Conservation (phyloP, 2,113 vertebrate species). For the Vicugna pacos region DNA sequence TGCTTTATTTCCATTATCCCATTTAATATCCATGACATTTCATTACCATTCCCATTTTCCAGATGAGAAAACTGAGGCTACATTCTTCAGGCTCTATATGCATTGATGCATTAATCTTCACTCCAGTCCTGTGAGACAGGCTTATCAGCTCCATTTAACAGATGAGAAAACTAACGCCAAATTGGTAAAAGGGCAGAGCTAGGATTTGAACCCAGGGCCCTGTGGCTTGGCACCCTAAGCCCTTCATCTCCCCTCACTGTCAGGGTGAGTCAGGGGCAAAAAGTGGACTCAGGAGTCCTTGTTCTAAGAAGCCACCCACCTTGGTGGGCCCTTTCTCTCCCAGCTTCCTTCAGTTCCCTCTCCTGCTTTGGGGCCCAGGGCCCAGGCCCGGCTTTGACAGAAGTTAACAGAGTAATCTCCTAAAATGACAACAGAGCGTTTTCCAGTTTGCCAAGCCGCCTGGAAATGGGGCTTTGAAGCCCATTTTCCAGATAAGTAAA, state of each 20-base stretch:
- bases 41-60: neutral
- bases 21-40: neutral
- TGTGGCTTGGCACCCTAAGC: neutral
- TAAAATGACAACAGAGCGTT: neutral
- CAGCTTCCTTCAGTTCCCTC: neutral
- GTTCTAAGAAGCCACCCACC: neutral
- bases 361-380: neutral
- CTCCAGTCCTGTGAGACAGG: neutral
- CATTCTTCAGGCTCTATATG: neutral
- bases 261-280: neutral
- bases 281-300: neutral
- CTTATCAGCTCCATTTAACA: neutral
- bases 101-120: neutral
- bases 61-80: slow-evolving; percentile 4
- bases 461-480: neutral
- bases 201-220: neutral
- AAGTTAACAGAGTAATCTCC: slow-evolving; percentile 20
- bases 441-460: neutral
- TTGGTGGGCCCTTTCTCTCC: neutral
- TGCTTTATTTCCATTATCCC: neutral
- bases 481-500: slow-evolving; percentile 55
- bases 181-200: neutral
- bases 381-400: slow-evolving; percentile 5
- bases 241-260: neutral
- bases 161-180: slow-evolving; percentile 53